phyloP scores from a whole-genome alignment of 2,797 vertebrate genomes.

The Orestias chungarensis region DNA sequence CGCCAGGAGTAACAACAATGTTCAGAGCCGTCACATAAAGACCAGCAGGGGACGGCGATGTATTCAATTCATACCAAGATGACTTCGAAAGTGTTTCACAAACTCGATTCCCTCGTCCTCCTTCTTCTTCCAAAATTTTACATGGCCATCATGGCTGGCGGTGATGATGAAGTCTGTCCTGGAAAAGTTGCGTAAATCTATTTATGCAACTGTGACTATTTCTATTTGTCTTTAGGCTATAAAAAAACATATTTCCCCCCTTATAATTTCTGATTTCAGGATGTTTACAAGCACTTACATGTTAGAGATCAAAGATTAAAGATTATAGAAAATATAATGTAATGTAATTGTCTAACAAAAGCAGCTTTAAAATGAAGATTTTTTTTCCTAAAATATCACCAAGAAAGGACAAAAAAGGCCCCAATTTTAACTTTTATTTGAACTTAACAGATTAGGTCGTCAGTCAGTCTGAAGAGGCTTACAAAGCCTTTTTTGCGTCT shows the following conservation, averaged over 20 bases:
- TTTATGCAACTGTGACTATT: too few relatives aligned
- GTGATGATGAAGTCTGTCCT: slow-evolving; percentile 98
- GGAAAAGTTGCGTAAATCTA: slow-evolving; percentile 1
- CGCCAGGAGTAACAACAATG: slow-evolving; percentile 11
- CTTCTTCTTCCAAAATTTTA: slow-evolving; percentile 99
- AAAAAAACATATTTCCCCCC: not conserved
- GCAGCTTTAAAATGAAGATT: not conserved
- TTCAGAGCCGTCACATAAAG: not conserved
- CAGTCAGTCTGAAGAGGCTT: not conserved
- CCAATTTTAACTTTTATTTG: too few relatives aligned
- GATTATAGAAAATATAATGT: not conserved
- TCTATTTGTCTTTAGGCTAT: not conserved
- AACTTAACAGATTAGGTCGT: too few relatives aligned
- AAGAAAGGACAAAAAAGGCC: too few relatives aligned
- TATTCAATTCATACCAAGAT: slow-evolving; percentile 82
- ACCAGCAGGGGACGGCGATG: not conserved
- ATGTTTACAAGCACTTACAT: not conserved
- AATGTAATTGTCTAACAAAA: not conserved
- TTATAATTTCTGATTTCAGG: not conserved
- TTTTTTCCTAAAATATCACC: not conserved
- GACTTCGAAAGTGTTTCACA: slow-evolving; percentile 98
- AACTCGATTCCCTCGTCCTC: slow-evolving; percentile 96
- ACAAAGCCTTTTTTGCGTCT: not conserved
- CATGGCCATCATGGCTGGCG: slow-evolving; percentile 96
- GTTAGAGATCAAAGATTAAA: not conserved